phyloP scores from a whole-genome alignment of 2,888 invertebrate species.

The Scrobipalpa costella region DNA sequence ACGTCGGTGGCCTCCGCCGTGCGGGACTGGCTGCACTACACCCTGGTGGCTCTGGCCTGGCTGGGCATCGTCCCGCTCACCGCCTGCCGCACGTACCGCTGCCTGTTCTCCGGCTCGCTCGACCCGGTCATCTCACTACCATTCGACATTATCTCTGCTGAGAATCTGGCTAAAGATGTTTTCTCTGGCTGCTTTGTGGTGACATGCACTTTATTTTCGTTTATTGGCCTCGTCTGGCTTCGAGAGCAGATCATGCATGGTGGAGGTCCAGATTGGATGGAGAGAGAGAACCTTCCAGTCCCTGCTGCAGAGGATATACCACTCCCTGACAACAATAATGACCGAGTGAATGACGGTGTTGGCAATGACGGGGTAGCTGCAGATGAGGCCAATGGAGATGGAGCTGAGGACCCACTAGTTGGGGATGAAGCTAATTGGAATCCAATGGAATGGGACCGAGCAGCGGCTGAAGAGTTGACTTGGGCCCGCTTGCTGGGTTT shows the following conservation, averaged over 20 bases:
- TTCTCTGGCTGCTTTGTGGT: constrained; percentile 98
- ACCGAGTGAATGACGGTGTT: constrained; percentile 63
- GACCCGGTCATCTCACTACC: constrained; percentile 93
- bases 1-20: constrained; percentile 95
- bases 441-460: constrained; percentile 99
- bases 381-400: constrained; percentile 65
- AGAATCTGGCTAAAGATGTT: constrained; percentile 95
- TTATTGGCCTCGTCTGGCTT: constrained; percentile 98
- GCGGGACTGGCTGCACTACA: constrained; percentile 98
- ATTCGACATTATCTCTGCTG: constrained; percentile 95
- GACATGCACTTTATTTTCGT: constrained; percentile 96
- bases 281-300: constrained; percentile 83
- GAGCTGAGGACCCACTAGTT: constrained; percentile 78
- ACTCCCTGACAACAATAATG: constrained; percentile 76
- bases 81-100: constrained; percentile 97
- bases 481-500: constrained; percentile 98
- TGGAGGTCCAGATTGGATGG: constrained; percentile 98
- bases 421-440: constrained; percentile 96
- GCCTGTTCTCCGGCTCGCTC: constrained; percentile 94
- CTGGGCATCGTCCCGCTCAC: constrained; percentile 97
- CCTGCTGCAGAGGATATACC: constrained; percentile 74
- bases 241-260: constrained; percentile 98
- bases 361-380: constrained; percentile 58
- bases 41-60: constrained; percentile 98
- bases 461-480: constrained; percentile 97